Conservation (phyloP, 2,888 invertebrate genomes). For the Clistopyga incitator region DNA sequence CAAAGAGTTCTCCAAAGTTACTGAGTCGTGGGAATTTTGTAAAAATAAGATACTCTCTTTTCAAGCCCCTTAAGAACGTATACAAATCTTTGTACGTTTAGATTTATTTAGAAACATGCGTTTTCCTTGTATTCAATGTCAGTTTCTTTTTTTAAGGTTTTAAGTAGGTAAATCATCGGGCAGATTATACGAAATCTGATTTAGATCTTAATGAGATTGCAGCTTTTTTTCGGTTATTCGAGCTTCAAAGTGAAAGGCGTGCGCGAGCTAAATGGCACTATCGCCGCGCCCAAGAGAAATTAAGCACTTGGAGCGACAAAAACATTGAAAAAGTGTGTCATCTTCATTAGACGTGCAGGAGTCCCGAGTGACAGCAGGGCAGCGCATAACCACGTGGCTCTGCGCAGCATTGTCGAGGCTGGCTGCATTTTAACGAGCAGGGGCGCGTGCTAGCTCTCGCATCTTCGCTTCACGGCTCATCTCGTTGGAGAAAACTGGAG, state of each 20-base stretch:
- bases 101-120: not conserved
- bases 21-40: too few relatives aligned
- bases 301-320: constrained; percentile 5
- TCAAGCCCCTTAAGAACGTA: not conserved
- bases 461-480: constrained; percentile 34
- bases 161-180: not conserved
- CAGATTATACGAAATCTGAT: not conserved
- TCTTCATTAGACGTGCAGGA: constrained; percentile 10
- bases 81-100: not conserved
- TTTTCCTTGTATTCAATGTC: not conserved
- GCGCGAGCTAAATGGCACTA: constrained; percentile 22
- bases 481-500: constrained; percentile 3
- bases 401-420: constrained; percentile 25
- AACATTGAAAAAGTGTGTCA: constrained; percentile 46
- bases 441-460: constrained; percentile 42
- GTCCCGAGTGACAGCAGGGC: constrained; percentile 5
- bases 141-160: not conserved
- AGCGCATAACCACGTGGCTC: constrained; percentile 39
- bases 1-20: too few relatives aligned
- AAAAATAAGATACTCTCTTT: too few relatives aligned
- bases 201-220: not conserved
- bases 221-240: not conserved
- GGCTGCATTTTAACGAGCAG: constrained; percentile 31
- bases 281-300: constrained; percentile 8
- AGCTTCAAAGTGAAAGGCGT: constrained; percentile 6